These are phyloP conservation scores for Hippoglossus hippoglossus DNA, from an alignment of 2,797 vertebrate genomes.

Conservation along the genomic window DNA sequence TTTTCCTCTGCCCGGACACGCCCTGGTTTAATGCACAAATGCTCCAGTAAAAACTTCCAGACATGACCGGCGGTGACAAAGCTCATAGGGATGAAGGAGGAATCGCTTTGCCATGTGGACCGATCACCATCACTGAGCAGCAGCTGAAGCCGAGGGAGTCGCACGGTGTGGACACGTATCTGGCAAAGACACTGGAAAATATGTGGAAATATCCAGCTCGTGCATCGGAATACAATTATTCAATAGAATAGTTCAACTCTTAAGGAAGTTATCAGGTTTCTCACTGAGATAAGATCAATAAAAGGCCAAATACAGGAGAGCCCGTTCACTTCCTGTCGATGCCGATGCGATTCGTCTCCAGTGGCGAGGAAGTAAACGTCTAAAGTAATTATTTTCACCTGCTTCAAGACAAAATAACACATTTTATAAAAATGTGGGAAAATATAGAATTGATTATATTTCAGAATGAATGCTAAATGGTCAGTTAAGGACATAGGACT, in stretches of 20 bases:
- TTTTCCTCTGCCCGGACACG: constrained; percentile 68
- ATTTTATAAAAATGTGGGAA: too few relatives aligned
- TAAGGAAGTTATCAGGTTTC: background rate
- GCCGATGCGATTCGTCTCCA: too few relatives aligned
- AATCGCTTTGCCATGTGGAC: constrained; percentile 31
- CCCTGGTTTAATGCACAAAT: constrained; percentile 65
- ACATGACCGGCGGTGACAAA: constrained; percentile 68
- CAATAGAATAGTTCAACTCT: constrained; percentile 1
- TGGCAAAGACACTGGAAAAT: constrained; percentile 31
- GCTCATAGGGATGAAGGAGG: constrained; percentile 39
- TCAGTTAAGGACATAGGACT: too few relatives aligned
- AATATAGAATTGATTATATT: too few relatives aligned
- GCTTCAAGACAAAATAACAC: too few relatives aligned
- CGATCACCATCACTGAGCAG: constrained; percentile 33
- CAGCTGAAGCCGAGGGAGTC: constrained; percentile 1
- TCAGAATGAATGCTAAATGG: too few relatives aligned
- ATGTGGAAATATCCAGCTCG: constrained; percentile 24
- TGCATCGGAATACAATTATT: constrained; percentile 6
- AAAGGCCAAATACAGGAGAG: too few relatives aligned
- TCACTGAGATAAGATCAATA: too few relatives aligned
- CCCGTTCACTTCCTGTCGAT: too few relatives aligned
- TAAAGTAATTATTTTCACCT: too few relatives aligned
- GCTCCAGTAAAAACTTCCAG: constrained; percentile 75
- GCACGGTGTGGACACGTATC: background rate
- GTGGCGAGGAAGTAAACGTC: too few relatives aligned